Percentiles rank a stretch among this genome's conserved stretches.
Evolutionary conservation across 2,888 invertebrate species (phyloP).

Genomic region (Lampropteryx suffumata): DNA sequence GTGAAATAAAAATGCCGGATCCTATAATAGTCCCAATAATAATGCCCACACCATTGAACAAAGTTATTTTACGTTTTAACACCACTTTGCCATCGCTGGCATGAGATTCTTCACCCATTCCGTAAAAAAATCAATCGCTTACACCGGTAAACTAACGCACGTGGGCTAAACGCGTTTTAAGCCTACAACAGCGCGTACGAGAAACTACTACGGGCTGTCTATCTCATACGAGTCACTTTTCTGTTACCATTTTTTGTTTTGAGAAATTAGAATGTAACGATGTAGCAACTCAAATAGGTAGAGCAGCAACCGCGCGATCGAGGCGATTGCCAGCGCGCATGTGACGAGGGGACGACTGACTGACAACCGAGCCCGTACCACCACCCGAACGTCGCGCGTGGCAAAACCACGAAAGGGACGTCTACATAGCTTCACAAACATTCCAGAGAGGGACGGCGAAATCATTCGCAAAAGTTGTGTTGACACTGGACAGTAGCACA

Average conservation of each 20-base stretch:
- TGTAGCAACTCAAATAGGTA: conserved; percentile 46
- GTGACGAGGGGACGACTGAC: conserved; percentile 42
- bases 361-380: conserved; percentile 6
- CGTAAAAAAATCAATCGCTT: conserved; percentile 75
- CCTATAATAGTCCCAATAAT: conserved; percentile 96
- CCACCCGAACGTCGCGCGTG: conserved; percentile 23
- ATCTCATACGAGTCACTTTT: conserved; percentile 66
- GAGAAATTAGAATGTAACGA: conserved; percentile 59
- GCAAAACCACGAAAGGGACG: conserved; percentile 39
- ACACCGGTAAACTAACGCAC: conserved; percentile 64
- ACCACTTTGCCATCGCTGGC: conserved; percentile 83
- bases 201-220: conserved; percentile 51
- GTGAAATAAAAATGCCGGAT: conserved; percentile 95
- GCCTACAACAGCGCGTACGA: conserved; percentile 31
- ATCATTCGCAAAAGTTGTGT: conserved; percentile 32
- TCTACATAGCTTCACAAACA: conserved; percentile 17
- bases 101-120: conserved; percentile 76
- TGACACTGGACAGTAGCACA: conserved; percentile 35
- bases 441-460: conserved; percentile 40
- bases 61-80: conserved; percentile 91
- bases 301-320: conserved; percentile 48
- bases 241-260: conserved; percentile 67
- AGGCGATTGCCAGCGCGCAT: conserved; percentile 61
- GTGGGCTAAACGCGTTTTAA: conserved; percentile 48
- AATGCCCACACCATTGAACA: conserved; percentile 93